phyloP scores from a whole-genome alignment of 2,888 invertebrate species.

The Drosophila peninsularis region DNA sequence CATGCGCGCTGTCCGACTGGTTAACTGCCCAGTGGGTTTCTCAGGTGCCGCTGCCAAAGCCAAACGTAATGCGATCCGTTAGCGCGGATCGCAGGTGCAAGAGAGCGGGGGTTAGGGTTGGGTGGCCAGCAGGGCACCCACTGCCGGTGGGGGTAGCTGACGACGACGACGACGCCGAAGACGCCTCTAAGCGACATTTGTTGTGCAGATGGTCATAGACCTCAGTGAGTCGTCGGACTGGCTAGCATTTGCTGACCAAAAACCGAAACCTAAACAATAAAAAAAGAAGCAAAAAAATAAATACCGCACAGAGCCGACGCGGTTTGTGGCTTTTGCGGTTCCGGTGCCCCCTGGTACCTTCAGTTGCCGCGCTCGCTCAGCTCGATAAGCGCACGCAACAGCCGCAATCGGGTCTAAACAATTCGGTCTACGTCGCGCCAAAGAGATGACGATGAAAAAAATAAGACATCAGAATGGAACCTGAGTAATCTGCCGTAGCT shows the following conservation, averaged over 20 bases:
- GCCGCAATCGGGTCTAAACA: conserved; percentile 33
- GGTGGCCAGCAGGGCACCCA: conserved; percentile 16
- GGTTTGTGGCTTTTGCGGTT: conserved; percentile 64
- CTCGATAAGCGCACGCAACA: conserved; percentile 41
- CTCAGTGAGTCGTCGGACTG: conserved; percentile 30
- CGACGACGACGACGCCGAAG: conserved; percentile 17
- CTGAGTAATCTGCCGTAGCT: conserved; percentile 37
- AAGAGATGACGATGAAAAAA: conserved; percentile 18
- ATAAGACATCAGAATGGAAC: conserved; percentile 37
- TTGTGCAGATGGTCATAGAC: conserved; percentile 54
- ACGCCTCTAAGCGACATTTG: conserved; percentile 39
- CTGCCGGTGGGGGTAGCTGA: conserved; percentile 37
- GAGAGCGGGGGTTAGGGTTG: background rate
- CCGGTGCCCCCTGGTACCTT: conserved; percentile 9
- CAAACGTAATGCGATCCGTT: conserved; percentile 58
- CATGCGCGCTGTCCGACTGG: conserved; percentile 43
- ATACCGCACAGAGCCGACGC: conserved; percentile 59
- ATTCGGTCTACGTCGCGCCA: conserved; percentile 16
- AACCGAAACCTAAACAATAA: conserved; percentile 46
- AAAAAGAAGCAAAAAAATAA: conserved; percentile 35
- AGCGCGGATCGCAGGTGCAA: conserved; percentile 33
- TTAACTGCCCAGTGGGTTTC: conserved; percentile 56
- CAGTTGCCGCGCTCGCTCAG: background rate
- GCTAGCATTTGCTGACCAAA: conserved; percentile 19
- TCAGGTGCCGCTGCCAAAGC: conserved; percentile 38